Percentiles rank a stretch among this genome's conserved stretches.
Conservation (phyloP, 2,888 invertebrate genomes). For the Serripes groenlandicus region DNA sequence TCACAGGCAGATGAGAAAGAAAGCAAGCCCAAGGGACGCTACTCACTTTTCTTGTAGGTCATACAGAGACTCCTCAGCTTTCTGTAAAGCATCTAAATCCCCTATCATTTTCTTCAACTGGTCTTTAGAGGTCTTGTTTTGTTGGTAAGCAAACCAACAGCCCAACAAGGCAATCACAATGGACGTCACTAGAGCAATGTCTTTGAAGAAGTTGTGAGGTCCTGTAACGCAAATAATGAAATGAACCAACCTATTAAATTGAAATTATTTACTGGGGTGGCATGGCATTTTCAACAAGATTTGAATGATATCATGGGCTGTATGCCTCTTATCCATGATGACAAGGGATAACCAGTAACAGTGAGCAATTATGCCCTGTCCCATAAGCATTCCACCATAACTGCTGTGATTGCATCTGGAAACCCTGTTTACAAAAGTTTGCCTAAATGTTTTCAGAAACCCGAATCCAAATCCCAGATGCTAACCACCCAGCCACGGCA, state of each 20-base stretch:
- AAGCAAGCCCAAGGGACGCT: too few relatives aligned
- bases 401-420: too few relatives aligned
- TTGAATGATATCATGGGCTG: not conserved
- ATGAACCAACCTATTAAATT: not conserved
- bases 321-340: too few relatives aligned
- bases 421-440: too few relatives aligned
- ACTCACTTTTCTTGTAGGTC: conserved; percentile 90
- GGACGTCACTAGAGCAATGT: conserved; percentile 94
- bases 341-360: too few relatives aligned
- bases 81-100: conserved; percentile 86
- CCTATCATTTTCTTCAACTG: conserved; percentile 95
- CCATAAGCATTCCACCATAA: too few relatives aligned
- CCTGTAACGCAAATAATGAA: conserved; percentile 85
- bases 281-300: not conserved
- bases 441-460: too few relatives aligned
- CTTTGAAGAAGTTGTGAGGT: conserved; percentile 94
- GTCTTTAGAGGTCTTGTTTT: conserved; percentile 95
- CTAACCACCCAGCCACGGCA: too few relatives aligned
- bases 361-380: too few relatives aligned
- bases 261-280: not conserved
- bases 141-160: conserved; percentile 96
- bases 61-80: conserved; percentile 94
- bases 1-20: too few relatives aligned
- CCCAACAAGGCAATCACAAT: conserved; percentile 94
- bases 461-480: too few relatives aligned